These are phyloP conservation scores for Terrapene triunguis DNA, from an alignment of 2,113 vertebrate species.

Conservation along the genomic window DNA sequence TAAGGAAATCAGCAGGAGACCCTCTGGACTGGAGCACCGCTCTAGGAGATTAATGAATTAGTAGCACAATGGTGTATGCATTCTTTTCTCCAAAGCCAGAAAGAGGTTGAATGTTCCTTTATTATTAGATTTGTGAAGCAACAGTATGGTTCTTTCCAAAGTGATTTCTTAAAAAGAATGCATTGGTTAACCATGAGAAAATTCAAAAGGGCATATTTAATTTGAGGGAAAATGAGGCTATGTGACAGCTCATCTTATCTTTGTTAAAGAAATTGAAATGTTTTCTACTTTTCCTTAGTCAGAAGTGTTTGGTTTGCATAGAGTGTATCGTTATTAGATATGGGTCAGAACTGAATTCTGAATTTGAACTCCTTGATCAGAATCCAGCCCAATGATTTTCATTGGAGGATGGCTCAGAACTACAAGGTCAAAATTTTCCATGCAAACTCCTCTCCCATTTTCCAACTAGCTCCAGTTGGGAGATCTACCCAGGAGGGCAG, in stretches of 20 bases:
- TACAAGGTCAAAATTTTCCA: rapidly evolving
- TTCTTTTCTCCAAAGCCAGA: background rate
- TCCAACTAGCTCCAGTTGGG: background rate
- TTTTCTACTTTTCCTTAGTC: background rate
- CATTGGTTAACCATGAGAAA: background rate
- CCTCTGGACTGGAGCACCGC: background rate
- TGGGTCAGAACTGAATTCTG: background rate
- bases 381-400: rapidly evolving
- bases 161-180: background rate
- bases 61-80: background rate
- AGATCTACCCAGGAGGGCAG: background rate
- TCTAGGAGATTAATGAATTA: background rate
- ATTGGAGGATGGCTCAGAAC: rapidly evolving
- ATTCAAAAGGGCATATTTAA: background rate
- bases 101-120: background rate
- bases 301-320: background rate
- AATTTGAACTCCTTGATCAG: background rate
- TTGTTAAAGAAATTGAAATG: background rate
- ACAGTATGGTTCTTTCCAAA: background rate
- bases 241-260: background rate
- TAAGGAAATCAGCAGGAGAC: background rate
- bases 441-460: background rate
- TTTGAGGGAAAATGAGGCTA: background rate
- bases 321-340: background rate
- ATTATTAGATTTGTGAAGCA: background rate